Evolutionary conservation across 2,797 vertebrate genomes (phyloP), one percentile per base, ranked within the genome.

Genomic region (Rhinogobio ventralis): DNA sequence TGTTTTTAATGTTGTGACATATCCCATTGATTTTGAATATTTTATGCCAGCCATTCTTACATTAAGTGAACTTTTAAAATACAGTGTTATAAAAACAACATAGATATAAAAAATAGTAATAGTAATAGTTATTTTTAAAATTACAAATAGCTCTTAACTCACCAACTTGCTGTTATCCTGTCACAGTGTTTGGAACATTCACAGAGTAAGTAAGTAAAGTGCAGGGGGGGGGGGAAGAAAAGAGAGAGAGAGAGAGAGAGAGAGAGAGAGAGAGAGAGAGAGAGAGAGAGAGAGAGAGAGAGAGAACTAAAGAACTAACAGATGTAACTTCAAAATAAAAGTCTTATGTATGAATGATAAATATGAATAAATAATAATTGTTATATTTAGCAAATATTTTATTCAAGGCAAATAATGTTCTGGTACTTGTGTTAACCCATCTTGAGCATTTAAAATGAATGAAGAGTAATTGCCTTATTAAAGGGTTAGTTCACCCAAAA

Each of bases 251-350:
- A 33, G 33, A 33, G 33, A 33, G 39, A 39, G 39, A 42, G 8
- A 42, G 8, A 42, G 39, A 42, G 8, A 42, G 39, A 39, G 39
- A 39, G 39, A 39, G 39, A 39, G 39, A 42, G 39, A 42, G 39
- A 42, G 39, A 39, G 36, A 39, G 36, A 39, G 46, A 49, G 53
- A 60, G 4, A 1, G n/a, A 13, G 51, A 20, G 10, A 51, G 49
- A 51, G 49, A 51, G 46, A 49, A n/a, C n/a, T n/a, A n/a, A n/a
- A 5, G 14, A 42, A 78, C 57, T 10, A 62, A 39, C 55, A 77
- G 8, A 20, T 25, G 25, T 49, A 33, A 82, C 14, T 82, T 82
- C 53, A 73, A 72, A 72, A 62, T 82, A 82, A 72, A 82, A 82
- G 53, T 39, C 23, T 2, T 6, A 14, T 10, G 23, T 6, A 1